phyloP scores from a whole-genome alignment of 1,140 invertebrate species.

The Andricus grossulariae region DNA sequence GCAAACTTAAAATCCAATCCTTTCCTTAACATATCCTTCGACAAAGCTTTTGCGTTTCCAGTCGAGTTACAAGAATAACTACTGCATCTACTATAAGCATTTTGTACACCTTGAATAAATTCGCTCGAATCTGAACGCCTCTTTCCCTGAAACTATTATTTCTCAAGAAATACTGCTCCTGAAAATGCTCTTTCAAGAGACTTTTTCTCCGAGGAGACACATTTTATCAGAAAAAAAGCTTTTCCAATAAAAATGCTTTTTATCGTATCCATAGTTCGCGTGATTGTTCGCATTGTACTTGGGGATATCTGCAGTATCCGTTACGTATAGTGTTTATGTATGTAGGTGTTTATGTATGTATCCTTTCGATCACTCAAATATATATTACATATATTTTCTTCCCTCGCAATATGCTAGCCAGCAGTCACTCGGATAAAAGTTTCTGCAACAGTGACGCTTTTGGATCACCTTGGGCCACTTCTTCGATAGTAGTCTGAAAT shows the following conservation, averaged over 20 bases:
- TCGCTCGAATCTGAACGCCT: slow-evolving; percentile 21
- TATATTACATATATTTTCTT: slow-evolving; percentile 72
- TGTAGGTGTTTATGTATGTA: slow-evolving; percentile 59
- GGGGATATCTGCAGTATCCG: slow-evolving; percentile 72
- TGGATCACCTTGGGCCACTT: slow-evolving; percentile 81
- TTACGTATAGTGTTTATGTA: slow-evolving; percentile 68
- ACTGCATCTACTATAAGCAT: slow-evolving; percentile 16
- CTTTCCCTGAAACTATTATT: background rate
- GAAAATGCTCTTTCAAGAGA: slow-evolving; percentile 9
- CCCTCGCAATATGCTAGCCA: slow-evolving; percentile 62
- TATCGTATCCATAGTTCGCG: slow-evolving; percentile 33
- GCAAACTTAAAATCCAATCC: too few relatives aligned
- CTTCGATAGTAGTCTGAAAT: slow-evolving; percentile 86
- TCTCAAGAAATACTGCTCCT: background rate
- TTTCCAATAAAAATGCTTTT: background rate
- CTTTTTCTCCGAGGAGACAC: background rate
- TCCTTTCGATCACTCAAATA: slow-evolving; percentile 53
- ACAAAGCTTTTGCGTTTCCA: background rate
- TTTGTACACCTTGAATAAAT: slow-evolving; percentile 30
- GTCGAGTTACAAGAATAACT: slow-evolving; percentile 14
- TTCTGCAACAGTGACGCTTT: slow-evolving; percentile 86
- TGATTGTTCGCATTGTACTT: slow-evolving; percentile 67
- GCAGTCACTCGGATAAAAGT: slow-evolving; percentile 84
- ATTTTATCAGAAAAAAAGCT: background rate
- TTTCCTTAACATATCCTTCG: too few relatives aligned